Evolutionary conservation across 2,113 vertebrate genomes (phyloP).

Genomic region (Pseudorectes ferrugineus): DNA sequence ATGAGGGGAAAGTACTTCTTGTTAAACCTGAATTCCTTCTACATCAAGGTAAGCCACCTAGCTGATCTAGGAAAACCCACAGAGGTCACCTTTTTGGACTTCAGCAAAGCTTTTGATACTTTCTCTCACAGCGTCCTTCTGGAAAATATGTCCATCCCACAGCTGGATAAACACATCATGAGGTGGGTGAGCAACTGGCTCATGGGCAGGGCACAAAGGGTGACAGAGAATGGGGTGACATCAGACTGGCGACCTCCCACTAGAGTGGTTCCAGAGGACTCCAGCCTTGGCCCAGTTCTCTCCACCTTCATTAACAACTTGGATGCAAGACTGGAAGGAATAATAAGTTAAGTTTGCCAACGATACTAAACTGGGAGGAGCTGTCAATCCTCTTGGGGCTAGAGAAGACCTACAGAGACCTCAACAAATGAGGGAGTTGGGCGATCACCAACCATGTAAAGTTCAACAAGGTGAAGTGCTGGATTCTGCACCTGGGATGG

Average conservation of each 20-base stretch:
- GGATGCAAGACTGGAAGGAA: neutral
- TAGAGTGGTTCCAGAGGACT: neutral
- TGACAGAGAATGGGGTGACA: too few species aligned
- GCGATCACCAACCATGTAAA: neutral
- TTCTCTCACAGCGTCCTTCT: neutral
- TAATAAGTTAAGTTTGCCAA: neutral
- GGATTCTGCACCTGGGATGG: neutral
- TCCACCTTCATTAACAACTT: neutral
- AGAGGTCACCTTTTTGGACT: too few species aligned
- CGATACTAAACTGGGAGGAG: rapidly evolving
- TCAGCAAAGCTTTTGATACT: neutral
- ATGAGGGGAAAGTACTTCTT: neutral
- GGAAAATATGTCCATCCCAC: neutral
- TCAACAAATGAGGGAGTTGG: neutral
- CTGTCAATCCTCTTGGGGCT: neutral
- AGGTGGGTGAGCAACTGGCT: neutral
- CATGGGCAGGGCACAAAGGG: neutral
- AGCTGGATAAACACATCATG: neutral
- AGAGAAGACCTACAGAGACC: neutral
- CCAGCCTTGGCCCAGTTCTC: neutral
- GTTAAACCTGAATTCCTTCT: neutral
- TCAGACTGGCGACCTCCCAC: neutral
- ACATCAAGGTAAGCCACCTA: neutral
- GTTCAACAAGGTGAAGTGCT: rapidly evolving
- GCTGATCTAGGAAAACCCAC: neutral